These are phyloP conservation scores for Agonopterix arenella DNA, from an alignment of 2,888 invertebrate genomes.

Conservation along the genomic window DNA sequence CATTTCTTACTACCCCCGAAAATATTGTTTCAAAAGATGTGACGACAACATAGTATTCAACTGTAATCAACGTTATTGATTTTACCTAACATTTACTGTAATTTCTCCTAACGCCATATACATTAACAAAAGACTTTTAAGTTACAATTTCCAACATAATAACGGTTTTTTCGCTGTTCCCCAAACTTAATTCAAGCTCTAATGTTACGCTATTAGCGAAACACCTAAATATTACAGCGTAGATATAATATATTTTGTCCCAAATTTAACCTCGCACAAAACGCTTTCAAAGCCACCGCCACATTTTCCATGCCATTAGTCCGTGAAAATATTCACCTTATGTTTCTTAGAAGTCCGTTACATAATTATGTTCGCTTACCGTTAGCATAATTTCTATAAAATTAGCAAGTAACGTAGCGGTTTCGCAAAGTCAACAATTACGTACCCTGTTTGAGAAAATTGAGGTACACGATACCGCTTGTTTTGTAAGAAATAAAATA, in stretches of 20 bases:
- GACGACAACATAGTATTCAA: too few relatives aligned
- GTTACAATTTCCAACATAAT: too few relatives aligned
- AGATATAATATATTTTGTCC: background rate
- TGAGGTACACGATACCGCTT: background rate
- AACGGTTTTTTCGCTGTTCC: too few relatives aligned
- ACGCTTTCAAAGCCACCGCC: conserved; percentile 3
- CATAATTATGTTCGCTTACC: conserved; percentile 11
- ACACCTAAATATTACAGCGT: background rate
- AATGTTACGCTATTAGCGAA: background rate
- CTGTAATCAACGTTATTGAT: too few relatives aligned
- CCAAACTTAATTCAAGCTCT: too few relatives aligned
- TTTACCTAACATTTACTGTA: too few relatives aligned
- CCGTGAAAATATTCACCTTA: conserved; percentile 11
- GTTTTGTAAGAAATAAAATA: too few relatives aligned
- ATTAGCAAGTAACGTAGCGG: conserved; percentile 7
- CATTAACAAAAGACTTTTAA: too few relatives aligned
- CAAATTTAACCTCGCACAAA: conserved; percentile 1
- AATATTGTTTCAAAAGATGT: too few relatives aligned
- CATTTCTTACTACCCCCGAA: too few relatives aligned
- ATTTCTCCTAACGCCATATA: too few relatives aligned
- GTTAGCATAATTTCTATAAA: conserved; percentile 11
- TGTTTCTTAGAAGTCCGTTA: conserved; percentile 12
- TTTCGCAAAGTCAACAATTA: conserved; percentile 4
- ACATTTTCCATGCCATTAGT: conserved; percentile 8
- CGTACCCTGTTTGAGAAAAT: conserved; percentile 1